Evolutionary conservation across 1,140 invertebrate species (phyloP).

Genomic region (Halictus rubicundus): DNA sequence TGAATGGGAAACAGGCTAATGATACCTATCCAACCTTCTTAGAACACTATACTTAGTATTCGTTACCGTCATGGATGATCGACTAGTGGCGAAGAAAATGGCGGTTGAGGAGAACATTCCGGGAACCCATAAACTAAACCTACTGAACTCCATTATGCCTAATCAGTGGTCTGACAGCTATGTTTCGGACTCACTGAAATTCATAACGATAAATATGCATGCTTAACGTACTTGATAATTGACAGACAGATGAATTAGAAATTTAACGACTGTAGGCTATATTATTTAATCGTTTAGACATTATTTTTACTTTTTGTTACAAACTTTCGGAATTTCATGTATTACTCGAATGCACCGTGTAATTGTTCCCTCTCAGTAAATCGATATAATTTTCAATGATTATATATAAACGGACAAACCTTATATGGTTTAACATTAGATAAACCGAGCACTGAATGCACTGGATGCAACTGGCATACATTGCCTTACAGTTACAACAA

Average conservation of each 20-base stretch:
- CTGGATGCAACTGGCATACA: no score
- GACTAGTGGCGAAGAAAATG: conserved; percentile 15
- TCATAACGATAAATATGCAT: background rate
- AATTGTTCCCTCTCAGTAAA: no score
- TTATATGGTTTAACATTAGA: no score
- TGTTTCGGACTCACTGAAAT: background rate
- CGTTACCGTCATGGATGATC: conserved; percentile 5
- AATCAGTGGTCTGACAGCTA: background rate
- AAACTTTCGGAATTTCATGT: no score
- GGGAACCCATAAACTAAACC: conserved; percentile 18
- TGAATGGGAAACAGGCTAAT: conserved; percentile 1
- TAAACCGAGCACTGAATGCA: no score
- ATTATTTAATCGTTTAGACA: background rate
- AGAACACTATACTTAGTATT: conserved; percentile 1
- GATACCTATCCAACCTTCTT: background rate
- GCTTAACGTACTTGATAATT: background rate
- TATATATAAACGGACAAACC: no score
- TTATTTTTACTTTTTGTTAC: no score
- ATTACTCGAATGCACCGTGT: no score
- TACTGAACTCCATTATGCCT: conserved; percentile 9
- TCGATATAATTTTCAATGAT: no score
- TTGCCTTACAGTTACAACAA: no score
- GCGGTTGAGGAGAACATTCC: conserved; percentile 36
- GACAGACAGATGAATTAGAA: conserved; percentile 11
- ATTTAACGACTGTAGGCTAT: background rate